Percentiles rank a stretch among this genome's conserved stretches.
Evolutionary conservation across 2,797 vertebrate genomes (phyloP).

Genomic region (Spondyliosoma cantharus): DNA sequence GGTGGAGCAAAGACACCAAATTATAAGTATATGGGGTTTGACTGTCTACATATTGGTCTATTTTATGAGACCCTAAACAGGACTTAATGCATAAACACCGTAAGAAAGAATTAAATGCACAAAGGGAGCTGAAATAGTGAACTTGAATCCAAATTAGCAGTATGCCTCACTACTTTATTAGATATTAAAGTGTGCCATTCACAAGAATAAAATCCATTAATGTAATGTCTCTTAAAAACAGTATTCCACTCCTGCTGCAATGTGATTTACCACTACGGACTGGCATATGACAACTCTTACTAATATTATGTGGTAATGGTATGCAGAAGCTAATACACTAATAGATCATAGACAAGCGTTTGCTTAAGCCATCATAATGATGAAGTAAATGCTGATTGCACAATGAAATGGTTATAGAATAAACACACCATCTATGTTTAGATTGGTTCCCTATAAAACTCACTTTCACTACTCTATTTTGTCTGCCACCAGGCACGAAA

Average conservation of each 20-base stretch:
- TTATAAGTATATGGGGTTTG: not conserved
- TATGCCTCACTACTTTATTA: not conserved
- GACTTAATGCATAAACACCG: not conserved
- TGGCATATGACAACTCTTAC: not conserved
- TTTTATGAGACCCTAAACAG: not conserved
- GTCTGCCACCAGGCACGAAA: too few species aligned
- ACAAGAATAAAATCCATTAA: not conserved
- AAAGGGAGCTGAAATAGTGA: not conserved
- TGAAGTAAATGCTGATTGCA: too few species aligned
- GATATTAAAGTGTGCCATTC: too few species aligned
- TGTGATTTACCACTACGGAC: not conserved
- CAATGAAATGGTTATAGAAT: too few species aligned
- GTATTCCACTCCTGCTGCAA: not conserved
- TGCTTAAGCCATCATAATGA: too few species aligned
- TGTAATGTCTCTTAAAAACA: not conserved
- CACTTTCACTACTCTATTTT: too few species aligned
- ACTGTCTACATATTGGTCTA: not conserved
- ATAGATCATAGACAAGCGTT: too few species aligned
- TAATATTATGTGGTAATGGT: not conserved
- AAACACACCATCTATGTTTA: too few species aligned
- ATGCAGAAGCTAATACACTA: too few species aligned
- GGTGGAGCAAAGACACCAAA: not conserved
- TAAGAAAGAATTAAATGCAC: not conserved
- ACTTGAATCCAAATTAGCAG: not conserved
- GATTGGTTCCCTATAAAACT: too few species aligned